Base-by-base conservation (phyloP, 2,113 vertebrate genomes). In the Shinisaurus crocodilurus region DNA sequence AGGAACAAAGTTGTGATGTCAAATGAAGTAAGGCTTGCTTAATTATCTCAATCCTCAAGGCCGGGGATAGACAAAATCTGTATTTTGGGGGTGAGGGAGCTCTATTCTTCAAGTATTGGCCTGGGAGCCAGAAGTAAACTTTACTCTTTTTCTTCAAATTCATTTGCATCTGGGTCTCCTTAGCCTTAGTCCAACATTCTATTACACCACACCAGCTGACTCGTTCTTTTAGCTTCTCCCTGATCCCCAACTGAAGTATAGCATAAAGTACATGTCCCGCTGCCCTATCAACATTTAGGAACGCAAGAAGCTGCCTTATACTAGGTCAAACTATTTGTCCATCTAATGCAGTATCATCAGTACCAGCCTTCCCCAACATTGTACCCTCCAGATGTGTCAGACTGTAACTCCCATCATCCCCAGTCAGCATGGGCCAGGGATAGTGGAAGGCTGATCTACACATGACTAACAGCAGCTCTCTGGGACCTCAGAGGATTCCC, bases 51-150 rank as follows among this genome's bases (percentile, higher is more conserved):
- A 29, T 81, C 75, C 75, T 76, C 32, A 34, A 54, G 45, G 25
- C 5, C 60, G 43, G 12, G 10, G 25, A 67, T 40, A 4, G 37
- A n/a, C 23, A 23, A 60, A 34, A 18, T 82, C n/a, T 63, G 54
- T 15, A 43, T 50, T 1, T 32, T 15, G 23, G 0, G 23, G 10
- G n/a, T n/a, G n/a, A n/a, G n/a, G 57, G n/a, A 3, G 1, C 9
- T 72, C 67, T 50, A 74, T 12, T 74, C 34, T 50, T 74, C 45
- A 86, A 13, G 8, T 1, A n/a, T 23, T 13, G 45, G 1, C 7
- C 25, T n/a, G 48, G 48, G 48, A 63, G 37, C 37, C n/a, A 27
- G 37, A 43, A 43, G 25, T 25, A 25, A 15, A 80, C 32, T 34
- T 80, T 54, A 5, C 12, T 34, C 32, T 7, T 54, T 18, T 54